Base-by-base conservation (phyloP, 2,797 vertebrate genomes). In the Uromys caudimaculatus region DNA sequence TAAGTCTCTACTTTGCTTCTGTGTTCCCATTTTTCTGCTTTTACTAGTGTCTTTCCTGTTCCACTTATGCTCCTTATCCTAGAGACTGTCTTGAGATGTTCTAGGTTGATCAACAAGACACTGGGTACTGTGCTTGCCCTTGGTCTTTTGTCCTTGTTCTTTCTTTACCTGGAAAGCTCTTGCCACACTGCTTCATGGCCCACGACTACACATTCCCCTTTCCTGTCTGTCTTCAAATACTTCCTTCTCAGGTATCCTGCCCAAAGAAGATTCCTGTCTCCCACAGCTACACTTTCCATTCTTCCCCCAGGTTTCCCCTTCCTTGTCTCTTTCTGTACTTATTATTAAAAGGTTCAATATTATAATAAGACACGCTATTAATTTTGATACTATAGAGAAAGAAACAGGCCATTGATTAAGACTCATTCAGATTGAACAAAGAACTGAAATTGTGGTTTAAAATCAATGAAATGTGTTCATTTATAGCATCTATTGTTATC, bases 1-100 rank as follows among this genome's bases (percentile, higher is more conserved):
- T 99, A 99, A 2, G 99, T 96, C 97, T 98, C 99, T 78, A 99
- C 98, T 96, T 99, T 99, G 13, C 99, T 99, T 98, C 99, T 99
- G 97, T 99, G 99, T 89, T 99, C 99, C 96, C 99, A 99, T 97
- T 99, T 99, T 98, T 99, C 99, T 73, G 99, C 97, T 98, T 98
- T 99, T 79, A 99, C 99, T 98, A 99, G 98, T 13, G 99, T 99
- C 98, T 99, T 99, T 98, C 99, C 99, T 54, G 99, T 99, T 93
- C 99, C 99, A 97, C 99, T 99, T 98, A 99, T 99, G 98, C 99
- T 99, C 97, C 99, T 98, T 97, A 99, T 99, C 99, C 41, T 10
- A 35, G 27, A 35, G 16, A 67, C 13, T 12, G 9, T 71, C 64
- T 50, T 73, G 16, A 44, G 38, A 35, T 78, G 9, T 62, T 86